Evolutionary conservation across 2,888 invertebrate species (phyloP).

Genomic region (Buathra laborator): DNA sequence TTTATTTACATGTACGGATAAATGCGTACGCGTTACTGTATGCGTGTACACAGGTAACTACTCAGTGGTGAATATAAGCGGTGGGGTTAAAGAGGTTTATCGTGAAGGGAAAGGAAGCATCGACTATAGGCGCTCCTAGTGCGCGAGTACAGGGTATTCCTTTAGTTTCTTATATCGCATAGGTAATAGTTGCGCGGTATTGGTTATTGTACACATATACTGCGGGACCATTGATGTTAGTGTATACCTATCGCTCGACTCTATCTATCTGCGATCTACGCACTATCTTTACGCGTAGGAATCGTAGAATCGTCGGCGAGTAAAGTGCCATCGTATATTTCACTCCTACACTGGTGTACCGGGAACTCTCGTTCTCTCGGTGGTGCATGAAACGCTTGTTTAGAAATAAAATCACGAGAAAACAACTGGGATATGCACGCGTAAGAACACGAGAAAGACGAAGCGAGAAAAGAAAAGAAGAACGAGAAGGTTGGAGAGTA

Average conservation of each 20-base stretch:
- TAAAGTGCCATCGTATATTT: slow-evolving; percentile 69
- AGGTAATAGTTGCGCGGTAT: background rate
- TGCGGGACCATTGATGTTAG: background rate
- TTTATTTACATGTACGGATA: slow-evolving; percentile 52
- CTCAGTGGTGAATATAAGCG: slow-evolving; percentile 38
- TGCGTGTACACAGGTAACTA: slow-evolving; percentile 42
- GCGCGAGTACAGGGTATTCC: slow-evolving; percentile 22
- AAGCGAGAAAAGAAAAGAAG: slow-evolving; percentile 21
- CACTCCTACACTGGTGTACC: slow-evolving; percentile 64
- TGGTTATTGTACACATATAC: background rate
- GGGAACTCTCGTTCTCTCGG: slow-evolving; percentile 40
- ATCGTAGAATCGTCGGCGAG: slow-evolving; percentile 64
- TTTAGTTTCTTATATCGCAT: background rate
- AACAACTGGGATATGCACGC: slow-evolving; percentile 45
- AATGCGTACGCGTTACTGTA: slow-evolving; percentile 34
- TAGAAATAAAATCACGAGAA: slow-evolving; percentile 12
- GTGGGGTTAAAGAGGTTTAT: slow-evolving; percentile 39
- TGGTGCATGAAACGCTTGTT: slow-evolving; percentile 14
- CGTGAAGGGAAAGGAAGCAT: slow-evolving; percentile 11
- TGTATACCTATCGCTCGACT: slow-evolving; percentile 53
- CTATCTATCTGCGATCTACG: slow-evolving; percentile 66
- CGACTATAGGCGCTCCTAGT: slow-evolving; percentile 6
- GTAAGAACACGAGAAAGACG: slow-evolving; percentile 53
- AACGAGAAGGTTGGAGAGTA: slow-evolving; percentile 35
- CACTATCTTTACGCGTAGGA: slow-evolving; percentile 67